Base-by-base conservation (phyloP, 2,113 vertebrate genomes). In the Prunella himalayana region DNA sequence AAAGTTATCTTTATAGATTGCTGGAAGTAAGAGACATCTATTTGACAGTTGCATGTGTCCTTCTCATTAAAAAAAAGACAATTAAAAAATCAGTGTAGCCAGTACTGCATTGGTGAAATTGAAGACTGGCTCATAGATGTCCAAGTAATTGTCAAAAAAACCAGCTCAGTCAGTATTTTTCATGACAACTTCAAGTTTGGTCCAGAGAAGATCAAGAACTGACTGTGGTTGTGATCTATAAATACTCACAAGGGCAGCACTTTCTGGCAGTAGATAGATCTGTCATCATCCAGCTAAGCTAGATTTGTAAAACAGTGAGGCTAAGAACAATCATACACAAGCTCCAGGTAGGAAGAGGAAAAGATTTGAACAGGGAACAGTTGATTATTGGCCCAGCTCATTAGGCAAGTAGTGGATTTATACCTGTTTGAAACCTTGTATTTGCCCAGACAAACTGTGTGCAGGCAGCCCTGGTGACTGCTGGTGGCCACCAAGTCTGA, bases 201-300 rank as follows among this genome's bases (percentile, higher is more conserved):
- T 71, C 76, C 78, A 82, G 71, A 90, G 82, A 93, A 91, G 82
- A 88, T 82, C 41, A 94, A 91, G 91, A 94, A 78, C 33, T 89
- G 77, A 60, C 76, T 90, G 95, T 81, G 76, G 11, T 25, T 84
- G 56, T 64, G 56, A 37, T 94, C 86, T 91, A 71, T 91, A 91
- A 94, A 96, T 88, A 86, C 31, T 59, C 1, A 1, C 88, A 82
- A 77, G 77, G 83, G 60, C 80, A 81, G 50, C 6, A 66, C 22
- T 73, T 92, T 73, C 64, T 88, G 82, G 82, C 75, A 90, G 66
- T 31, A 59, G 76, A 39, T 14, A 64, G 30, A 44, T 59, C 71
- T 69, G 28, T 37, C 71, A 37, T 51, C 47, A 35, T 47, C 47
- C 39, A 33, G 30, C 30, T 83, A 59, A 92, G 50, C 20, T 28